Evolutionary conservation across 2,113 vertebrate genomes (phyloP), one percentile per base, ranked within the genome.

Genomic region (Caretta caretta): DNA sequence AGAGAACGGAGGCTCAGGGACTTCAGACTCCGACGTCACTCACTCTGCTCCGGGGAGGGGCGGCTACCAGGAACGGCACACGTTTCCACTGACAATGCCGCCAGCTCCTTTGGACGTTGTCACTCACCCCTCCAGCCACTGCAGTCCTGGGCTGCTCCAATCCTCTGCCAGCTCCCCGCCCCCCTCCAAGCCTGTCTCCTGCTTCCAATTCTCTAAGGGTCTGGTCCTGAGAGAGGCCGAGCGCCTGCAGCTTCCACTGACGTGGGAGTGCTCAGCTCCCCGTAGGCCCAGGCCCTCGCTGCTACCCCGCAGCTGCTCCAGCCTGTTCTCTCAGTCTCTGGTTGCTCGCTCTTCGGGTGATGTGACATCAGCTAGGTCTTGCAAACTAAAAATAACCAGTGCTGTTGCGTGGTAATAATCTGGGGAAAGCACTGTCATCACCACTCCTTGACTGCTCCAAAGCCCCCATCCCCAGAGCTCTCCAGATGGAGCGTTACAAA

Each of bases 341-440:
- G 90, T 94, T 96, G 94, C 93, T 93, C 89, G 69, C 89, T 93
- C 57, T 85, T 95, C 92, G 3, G 13, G 87, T 25, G 82, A 90
- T 85, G 84, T 62, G 80, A 89, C 95, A 92, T 91, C 96, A 88
- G 78, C 94, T 59, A 95, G 96, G 94, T 92, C 88, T 89, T 88
- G 0, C 17, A 1, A 11, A 25, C 97, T 96, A 97, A 97, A 97
- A 96, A 95, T 96, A 97, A 95, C 91, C 86, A n/a, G 7, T 0
- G 42, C 53, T 80, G 90, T 90, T 42, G 1, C 88, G 49, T 85
- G 91, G 88, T 84, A 92, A 87, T 29, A 80, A 88, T 95, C 72
- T 2, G 12, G 3, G 25, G 84, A 93, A 75, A 2, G 65, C 0
- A 3, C 92, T 27, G 86, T 62, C 91, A 94, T 46, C 25, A 2